These are phyloP conservation scores for Cantharis nigra DNA, from an alignment of 2,888 invertebrate genomes.

Conservation along the genomic window DNA sequence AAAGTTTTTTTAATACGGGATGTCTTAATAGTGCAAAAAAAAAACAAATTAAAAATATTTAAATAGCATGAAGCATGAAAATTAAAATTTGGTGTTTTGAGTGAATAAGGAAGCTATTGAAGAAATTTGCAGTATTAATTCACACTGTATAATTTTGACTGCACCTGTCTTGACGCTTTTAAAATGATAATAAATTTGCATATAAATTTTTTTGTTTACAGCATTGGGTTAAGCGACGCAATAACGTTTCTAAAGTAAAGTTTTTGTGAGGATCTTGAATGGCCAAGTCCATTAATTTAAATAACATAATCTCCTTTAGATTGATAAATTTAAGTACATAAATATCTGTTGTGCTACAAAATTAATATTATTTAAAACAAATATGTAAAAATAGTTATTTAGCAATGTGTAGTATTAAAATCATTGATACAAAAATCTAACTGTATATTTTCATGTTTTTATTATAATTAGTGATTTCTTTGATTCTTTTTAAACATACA, in stretches of 20 bases:
- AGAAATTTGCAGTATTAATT: not conserved
- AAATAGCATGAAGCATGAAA: no score
- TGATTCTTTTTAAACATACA: not conserved
- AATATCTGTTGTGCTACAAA: constrained; percentile 52
- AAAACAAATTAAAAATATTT: no score
- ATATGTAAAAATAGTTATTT: constrained; percentile 48
- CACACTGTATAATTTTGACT: not conserved
- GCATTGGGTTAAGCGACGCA: constrained; percentile 23
- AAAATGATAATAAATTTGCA: not conserved
- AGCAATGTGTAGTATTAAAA: constrained; percentile 29
- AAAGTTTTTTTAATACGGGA: not conserved
- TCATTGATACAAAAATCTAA: constrained; percentile 17
- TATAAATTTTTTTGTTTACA: constrained; percentile 12
- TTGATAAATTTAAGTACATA: constrained; percentile 46
- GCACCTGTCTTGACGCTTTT: not conserved
- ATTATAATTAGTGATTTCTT: not conserved
- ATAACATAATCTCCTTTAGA: constrained; percentile 29
- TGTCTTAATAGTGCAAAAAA: not conserved
- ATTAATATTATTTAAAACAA: constrained; percentile 42
- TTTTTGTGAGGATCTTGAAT: constrained; percentile 21
- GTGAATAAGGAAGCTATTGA: no score
- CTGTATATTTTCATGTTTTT: constrained; percentile 16
- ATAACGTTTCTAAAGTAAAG: constrained; percentile 16
- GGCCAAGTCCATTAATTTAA: constrained; percentile 27
- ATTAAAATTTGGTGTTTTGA: no score